phyloP scores from a whole-genome alignment of 2,888 invertebrate genomes.

The Cylindroiulus punctatus region DNA sequence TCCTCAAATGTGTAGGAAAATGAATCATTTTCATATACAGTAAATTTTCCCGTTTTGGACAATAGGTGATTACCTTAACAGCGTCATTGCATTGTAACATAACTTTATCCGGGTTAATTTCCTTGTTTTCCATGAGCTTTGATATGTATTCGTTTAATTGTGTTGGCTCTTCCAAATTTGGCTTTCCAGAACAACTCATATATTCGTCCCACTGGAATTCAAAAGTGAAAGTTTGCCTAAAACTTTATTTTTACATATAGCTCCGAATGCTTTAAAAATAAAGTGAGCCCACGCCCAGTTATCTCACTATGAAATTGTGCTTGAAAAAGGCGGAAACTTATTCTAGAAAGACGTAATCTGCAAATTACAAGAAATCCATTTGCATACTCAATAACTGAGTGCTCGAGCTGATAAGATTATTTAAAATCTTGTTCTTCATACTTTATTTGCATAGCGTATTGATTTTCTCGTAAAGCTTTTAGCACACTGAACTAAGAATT shows the following conservation, averaged over 20 bases:
- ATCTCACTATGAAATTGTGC: neutral
- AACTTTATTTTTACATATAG: neutral
- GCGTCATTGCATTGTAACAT: neutral
- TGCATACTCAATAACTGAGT: neutral
- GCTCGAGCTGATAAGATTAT: neutral
- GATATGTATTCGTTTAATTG: constrained; percentile 20
- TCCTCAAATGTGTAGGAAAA: no score
- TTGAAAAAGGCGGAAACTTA: neutral
- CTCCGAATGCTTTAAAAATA: no score
- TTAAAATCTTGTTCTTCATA: neutral
- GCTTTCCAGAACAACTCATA: neutral
- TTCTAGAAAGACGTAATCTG: no score
- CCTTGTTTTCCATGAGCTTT: neutral
- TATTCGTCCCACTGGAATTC: constrained; percentile 5
- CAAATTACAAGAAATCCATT: neutral
- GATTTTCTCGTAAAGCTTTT: neutral
- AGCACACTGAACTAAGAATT: neutral
- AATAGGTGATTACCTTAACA: neutral
- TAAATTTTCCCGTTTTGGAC: neutral
- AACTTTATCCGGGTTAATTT: neutral
- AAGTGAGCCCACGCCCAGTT: no score
- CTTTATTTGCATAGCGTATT: neutral
- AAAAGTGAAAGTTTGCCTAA: neutral
- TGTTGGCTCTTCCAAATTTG: constrained; percentile 26
- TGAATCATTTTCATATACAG: no score